phyloP scores from a whole-genome alignment of 2,888 invertebrate genomes.

The Xylota sylvarum region DNA sequence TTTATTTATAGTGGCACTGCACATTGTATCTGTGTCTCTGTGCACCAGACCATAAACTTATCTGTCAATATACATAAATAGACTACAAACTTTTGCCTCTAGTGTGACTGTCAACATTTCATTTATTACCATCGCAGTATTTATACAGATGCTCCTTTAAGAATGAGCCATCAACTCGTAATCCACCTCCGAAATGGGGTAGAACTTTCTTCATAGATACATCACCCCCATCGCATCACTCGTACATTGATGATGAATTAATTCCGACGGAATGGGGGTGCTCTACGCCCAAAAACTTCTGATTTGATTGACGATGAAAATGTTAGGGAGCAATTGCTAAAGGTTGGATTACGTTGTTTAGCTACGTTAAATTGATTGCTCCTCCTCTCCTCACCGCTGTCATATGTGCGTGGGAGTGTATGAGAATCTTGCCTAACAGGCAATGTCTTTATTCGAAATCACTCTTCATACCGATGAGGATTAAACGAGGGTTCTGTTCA shows the following conservation, averaged over 20 bases:
- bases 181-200: slow-evolving; percentile 4
- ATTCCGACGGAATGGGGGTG: slow-evolving; percentile 27
- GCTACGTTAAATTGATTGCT: slow-evolving; percentile 71
- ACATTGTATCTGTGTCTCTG: not conserved
- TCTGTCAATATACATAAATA: slow-evolving; percentile 22
- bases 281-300: slow-evolving; percentile 42
- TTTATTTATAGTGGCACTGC: not conserved
- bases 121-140: slow-evolving; percentile 7
- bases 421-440: slow-evolving; percentile 13
- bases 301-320: slow-evolving; percentile 70
- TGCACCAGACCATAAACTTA: slow-evolving; percentile 42
- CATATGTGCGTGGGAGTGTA: not conserved
- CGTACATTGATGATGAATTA: slow-evolving; percentile 61
- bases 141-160: slow-evolving; percentile 6
- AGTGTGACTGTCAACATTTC: slow-evolving; percentile 25
- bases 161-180: slow-evolving; percentile 5
- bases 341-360: slow-evolving; percentile 57
- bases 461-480: slow-evolving; percentile 28
- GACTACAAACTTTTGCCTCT: slow-evolving; percentile 23
- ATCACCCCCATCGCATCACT: slow-evolving; percentile 23
- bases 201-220: slow-evolving; percentile 42
- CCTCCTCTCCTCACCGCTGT: slow-evolving; percentile 4
- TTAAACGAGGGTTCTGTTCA: slow-evolving; percentile 33
- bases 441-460: slow-evolving; percentile 53
- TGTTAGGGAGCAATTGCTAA: slow-evolving; percentile 56